These are phyloP conservation scores for Gastrophysa polygoni DNA, from an alignment of 2,888 invertebrate genomes.

Conservation along the genomic window DNA sequence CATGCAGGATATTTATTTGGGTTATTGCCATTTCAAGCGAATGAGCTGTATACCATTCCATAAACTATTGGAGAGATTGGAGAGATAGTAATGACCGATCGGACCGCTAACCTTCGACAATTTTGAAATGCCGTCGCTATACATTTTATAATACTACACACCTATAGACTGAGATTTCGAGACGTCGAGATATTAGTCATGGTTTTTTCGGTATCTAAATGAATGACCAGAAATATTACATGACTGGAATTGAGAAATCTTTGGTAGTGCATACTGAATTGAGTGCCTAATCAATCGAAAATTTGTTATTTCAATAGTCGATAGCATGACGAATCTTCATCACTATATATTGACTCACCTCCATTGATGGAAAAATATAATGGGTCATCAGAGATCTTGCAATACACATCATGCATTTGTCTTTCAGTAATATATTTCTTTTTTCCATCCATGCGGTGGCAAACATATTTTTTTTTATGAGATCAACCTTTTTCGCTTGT, in stretches of 20 bases:
- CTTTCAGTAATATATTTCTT: too few relatives aligned
- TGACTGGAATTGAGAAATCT: not conserved
- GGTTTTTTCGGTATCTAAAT: not conserved
- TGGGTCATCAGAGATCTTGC: too few relatives aligned
- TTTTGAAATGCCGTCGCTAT: not conserved
- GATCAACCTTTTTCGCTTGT: too few relatives aligned
- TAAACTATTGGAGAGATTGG: not conserved
- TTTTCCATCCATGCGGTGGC: too few relatives aligned
- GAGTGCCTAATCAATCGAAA: not conserved
- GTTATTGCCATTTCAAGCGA: too few relatives aligned
- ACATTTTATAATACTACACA: too few relatives aligned
- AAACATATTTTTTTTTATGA: too few relatives aligned
- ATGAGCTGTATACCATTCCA: too few relatives aligned
- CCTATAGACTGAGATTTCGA: too few relatives aligned
- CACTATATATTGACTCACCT: not conserved
- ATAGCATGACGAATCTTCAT: not conserved
- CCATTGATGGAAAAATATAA: too few relatives aligned
- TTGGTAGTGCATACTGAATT: not conserved
- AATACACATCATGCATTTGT: too few relatives aligned
- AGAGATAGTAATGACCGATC: not conserved
- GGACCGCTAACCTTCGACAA: not conserved
- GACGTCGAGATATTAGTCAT: not conserved
- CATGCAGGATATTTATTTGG: too few relatives aligned
- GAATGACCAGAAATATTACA: not conserved
- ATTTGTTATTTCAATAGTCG: not conserved